Percentiles rank a stretch among this genome's conserved stretches.
These are phyloP conservation scores for Heloderma charlesbogerti DNA, from an alignment of 2,113 vertebrate species.

Conservation along the genomic window DNA sequence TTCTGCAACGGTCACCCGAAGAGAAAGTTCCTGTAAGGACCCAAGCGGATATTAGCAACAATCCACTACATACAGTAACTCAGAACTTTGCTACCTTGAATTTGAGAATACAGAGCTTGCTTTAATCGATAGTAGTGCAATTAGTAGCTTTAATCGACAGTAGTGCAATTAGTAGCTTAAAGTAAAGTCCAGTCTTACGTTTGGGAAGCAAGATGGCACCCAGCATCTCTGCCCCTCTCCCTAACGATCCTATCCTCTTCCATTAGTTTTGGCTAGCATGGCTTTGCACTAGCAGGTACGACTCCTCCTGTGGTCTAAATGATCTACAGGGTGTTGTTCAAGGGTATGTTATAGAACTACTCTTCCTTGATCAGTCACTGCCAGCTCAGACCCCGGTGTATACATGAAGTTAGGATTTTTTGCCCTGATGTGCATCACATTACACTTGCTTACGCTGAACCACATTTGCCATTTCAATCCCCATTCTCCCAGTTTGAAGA, in stretches of 20 bases:
- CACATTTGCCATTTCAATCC: too few relatives aligned
- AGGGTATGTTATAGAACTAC: background rate
- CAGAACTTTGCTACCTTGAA: background rate
- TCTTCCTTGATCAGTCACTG: background rate
- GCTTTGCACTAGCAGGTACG: background rate
- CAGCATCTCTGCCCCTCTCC: background rate
- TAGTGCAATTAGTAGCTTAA: background rate
- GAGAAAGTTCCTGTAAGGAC: slow-evolving; percentile 88
- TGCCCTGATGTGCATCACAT: too few relatives aligned
- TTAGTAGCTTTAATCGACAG: background rate
- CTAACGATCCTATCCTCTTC: background rate
- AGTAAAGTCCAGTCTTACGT: background rate
- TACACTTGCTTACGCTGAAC: too few relatives aligned
- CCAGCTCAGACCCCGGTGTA: background rate
- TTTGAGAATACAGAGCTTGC: background rate
- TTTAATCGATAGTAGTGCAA: background rate
- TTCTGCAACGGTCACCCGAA: slow-evolving; percentile 95
- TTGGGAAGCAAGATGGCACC: background rate
- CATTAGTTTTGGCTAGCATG: background rate
- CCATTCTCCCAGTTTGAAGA: too few relatives aligned
- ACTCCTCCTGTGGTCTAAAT: background rate
- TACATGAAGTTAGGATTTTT: too few relatives aligned
- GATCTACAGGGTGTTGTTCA: too few relatives aligned
- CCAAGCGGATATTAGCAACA: background rate
- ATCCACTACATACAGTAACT: background rate